Conservation (phyloP, 2,888 invertebrate genomes). For the Mesorhabditis spiculigera region DNA sequence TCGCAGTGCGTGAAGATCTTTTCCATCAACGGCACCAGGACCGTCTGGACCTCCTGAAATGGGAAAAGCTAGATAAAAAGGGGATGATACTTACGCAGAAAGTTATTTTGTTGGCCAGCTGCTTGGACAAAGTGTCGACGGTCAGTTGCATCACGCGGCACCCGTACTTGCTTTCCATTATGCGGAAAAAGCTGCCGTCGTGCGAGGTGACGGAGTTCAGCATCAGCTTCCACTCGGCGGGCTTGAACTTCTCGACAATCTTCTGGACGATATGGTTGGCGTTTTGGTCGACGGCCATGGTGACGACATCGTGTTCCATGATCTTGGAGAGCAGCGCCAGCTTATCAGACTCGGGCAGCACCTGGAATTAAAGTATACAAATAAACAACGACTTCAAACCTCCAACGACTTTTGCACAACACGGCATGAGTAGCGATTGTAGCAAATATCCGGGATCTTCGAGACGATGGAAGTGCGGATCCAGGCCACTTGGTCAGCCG, state of each 20-base stretch:
- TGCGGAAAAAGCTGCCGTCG: constrained; percentile 16
- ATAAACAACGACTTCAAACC: constrained; percentile 14
- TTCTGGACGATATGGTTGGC: constrained; percentile 52
- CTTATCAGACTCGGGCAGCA: constrained; percentile 9
- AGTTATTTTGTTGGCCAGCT: neutral
- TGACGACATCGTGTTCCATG: constrained; percentile 24
- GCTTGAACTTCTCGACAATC: constrained; percentile 19
- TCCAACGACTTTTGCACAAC: constrained; percentile 48
- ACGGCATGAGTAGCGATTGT: constrained; percentile 48
- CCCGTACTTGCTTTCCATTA: constrained; percentile 40
- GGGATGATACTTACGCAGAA: neutral
- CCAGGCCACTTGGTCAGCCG: constrained; percentile 17
- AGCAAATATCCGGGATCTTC: constrained; percentile 34
- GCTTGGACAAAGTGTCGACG: constrained; percentile 29
- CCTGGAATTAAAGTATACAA: neutral
- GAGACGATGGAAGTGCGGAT: constrained; percentile 16
- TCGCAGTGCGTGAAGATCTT: constrained; percentile 21
- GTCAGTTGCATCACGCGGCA: constrained; percentile 39
- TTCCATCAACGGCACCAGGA: constrained; percentile 21
- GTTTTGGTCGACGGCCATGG: constrained; percentile 43
- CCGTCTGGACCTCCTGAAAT: constrained; percentile 8
- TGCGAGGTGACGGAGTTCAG: constrained; percentile 15
- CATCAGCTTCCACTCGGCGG: constrained; percentile 20
- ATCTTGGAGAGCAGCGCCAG: constrained; percentile 19
- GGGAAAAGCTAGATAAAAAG: constrained; percentile 10